phyloP scores from a whole-genome alignment of 2,797 vertebrate species.

The Anguilla megastoma region DNA sequence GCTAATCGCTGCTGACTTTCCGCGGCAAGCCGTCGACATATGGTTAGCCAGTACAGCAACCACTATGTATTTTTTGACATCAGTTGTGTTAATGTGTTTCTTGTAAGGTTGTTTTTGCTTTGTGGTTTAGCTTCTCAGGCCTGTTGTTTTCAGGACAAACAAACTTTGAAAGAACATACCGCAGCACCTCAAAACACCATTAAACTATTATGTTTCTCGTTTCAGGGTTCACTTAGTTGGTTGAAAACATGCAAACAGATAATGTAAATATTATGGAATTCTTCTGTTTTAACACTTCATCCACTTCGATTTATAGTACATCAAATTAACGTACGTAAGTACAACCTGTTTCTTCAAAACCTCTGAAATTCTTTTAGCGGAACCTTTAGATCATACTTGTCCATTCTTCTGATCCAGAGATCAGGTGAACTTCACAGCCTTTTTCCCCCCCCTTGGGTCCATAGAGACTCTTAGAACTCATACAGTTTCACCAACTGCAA shows the following conservation, averaged over 20 bases:
- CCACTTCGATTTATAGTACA: not conserved
- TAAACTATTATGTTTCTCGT: not conserved
- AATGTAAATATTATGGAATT: not conserved
- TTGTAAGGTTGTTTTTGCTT: not conserved
- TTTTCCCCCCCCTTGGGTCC: too few species aligned
- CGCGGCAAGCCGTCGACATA: not conserved
- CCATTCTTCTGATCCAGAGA: too few species aligned
- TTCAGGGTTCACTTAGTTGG: not conserved
- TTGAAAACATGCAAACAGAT: not conserved
- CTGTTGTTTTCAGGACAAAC: not conserved
- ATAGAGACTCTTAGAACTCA: too few species aligned
- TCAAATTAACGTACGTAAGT: too few species aligned
- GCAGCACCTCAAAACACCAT: not conserved
- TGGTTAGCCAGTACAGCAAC: not conserved
- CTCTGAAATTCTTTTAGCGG: too few species aligned
- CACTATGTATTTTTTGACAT: not conserved
- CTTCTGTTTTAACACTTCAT: slow-evolving; percentile 70
- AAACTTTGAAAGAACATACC: not conserved
- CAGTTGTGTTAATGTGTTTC: not conserved
- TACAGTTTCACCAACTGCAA: too few species aligned
- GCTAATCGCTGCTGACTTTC: not conserved
- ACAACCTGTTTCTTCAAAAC: too few species aligned
- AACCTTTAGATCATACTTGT: too few species aligned
- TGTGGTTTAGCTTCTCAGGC: not conserved
- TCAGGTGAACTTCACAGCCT: too few species aligned